phyloP scores from a whole-genome alignment of 2,888 invertebrate species.

The Candidula unifasciata region DNA sequence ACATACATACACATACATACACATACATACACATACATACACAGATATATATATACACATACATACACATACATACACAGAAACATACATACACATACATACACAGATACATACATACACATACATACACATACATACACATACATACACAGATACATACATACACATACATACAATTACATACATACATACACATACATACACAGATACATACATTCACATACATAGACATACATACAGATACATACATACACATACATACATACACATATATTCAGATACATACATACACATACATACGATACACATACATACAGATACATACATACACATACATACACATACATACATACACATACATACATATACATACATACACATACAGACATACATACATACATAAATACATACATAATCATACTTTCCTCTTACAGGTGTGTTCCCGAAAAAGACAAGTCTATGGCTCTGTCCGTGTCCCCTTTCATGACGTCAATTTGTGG shows the following conservation, averaged over 20 bases:
- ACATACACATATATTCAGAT: too few species aligned
- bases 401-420: too few species aligned
- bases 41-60: constrained; percentile 5
- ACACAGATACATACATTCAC: neutral
- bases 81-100: constrained; percentile 11
- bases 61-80: neutral
- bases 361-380: too few species aligned
- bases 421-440: too few species aligned
- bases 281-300: too few species aligned
- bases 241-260: constrained; percentile 24
- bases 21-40: constrained; percentile 14
- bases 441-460: too few species aligned
- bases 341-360: too few species aligned
- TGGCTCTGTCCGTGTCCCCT: too few species aligned
- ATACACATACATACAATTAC: constrained; percentile 5
- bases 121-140: constrained; percentile 9
- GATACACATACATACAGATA: too few species aligned
- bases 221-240: constrained; percentile 3
- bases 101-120: constrained; percentile 19
- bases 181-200: constrained; percentile 3
- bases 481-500: too few species aligned
- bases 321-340: too few species aligned
- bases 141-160: constrained; percentile 11
- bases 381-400: too few species aligned
- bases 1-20: constrained; percentile 14